phyloP scores from a whole-genome alignment of 2,888 invertebrate genomes.

The Reticulitermes lucifugus region DNA sequence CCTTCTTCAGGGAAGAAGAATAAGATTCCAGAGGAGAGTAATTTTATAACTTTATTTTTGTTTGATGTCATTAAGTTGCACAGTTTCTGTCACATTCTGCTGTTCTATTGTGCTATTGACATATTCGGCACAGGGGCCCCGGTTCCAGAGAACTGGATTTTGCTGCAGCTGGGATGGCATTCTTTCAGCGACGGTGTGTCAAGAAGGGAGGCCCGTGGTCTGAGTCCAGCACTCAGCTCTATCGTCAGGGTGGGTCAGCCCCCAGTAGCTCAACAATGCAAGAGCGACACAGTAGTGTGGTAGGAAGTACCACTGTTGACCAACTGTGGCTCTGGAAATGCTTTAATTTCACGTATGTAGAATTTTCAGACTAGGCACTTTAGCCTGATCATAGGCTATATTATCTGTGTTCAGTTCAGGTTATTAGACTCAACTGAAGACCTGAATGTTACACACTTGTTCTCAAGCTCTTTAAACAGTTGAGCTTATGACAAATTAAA shows the following conservation, averaged over 20 bases:
- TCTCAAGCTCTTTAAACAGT: too few relatives aligned
- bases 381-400: too few relatives aligned
- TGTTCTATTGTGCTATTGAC: background rate
- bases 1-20: too few relatives aligned
- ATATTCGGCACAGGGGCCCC: background rate
- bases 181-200: conserved; percentile 69
- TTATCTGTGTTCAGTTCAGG: too few relatives aligned
- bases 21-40: too few relatives aligned
- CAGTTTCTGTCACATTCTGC: too few relatives aligned
- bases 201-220: background rate
- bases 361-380: too few relatives aligned
- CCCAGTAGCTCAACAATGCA: background rate
- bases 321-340: conserved; percentile 77
- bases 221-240: conserved; percentile 5
- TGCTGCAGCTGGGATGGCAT: conserved; percentile 72
- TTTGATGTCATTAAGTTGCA: too few relatives aligned
- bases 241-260: background rate
- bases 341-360: conserved; percentile 72
- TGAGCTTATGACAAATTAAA: too few relatives aligned
- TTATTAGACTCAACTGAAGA: too few relatives aligned
- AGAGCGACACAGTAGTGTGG: conserved; percentile 36
- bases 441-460: too few relatives aligned
- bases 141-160: conserved; percentile 64
- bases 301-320: conserved; percentile 62
- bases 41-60: too few relatives aligned